Conservation (phyloP, 2,888 invertebrate genomes). For the Odontothrips loti region DNA sequence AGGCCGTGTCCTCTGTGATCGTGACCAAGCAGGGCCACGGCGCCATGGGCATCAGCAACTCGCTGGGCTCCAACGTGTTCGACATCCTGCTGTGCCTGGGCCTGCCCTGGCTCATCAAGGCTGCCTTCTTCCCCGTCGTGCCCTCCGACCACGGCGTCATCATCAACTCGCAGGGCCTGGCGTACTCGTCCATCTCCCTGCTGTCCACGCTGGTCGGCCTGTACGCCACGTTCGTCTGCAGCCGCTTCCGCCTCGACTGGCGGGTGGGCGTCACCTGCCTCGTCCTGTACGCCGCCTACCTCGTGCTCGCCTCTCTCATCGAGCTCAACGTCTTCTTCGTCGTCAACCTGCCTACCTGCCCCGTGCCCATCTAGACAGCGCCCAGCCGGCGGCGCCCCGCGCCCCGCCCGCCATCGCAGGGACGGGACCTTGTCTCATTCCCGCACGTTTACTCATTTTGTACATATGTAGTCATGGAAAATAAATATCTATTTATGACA, state of each 20-base stretch:
- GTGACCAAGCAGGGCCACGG: slow-evolving; percentile 80
- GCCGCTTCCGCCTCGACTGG: slow-evolving; percentile 66
- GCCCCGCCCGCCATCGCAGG: no score
- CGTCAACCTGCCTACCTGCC: slow-evolving; percentile 31
- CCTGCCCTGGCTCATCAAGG: slow-evolving; percentile 78
- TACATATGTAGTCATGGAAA: background rate
- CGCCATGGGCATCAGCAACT: slow-evolving; percentile 82
- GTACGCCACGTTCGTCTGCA: slow-evolving; percentile 62
- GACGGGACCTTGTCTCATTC: background rate
- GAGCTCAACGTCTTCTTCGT: slow-evolving; percentile 65
- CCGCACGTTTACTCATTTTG: background rate
- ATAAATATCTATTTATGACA: background rate
- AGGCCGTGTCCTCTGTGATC: slow-evolving; percentile 78
- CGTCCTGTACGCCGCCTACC: slow-evolving; percentile 63
- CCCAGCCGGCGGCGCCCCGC: background rate
- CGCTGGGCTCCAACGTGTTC: slow-evolving; percentile 78
- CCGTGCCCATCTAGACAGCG: slow-evolving; percentile 32
- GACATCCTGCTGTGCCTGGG: slow-evolving; percentile 79
- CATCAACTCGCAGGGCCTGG: slow-evolving; percentile 74
- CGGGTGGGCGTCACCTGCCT: slow-evolving; percentile 63
- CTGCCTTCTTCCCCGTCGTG: slow-evolving; percentile 52
- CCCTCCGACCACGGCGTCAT: slow-evolving; percentile 51
- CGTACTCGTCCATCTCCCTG: slow-evolving; percentile 75
- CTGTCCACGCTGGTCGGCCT: slow-evolving; percentile 68
- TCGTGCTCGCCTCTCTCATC: slow-evolving; percentile 70